A percentile compares a stretch with the other conserved stretches of the same genome.
These are phyloP conservation scores for Hydrozoanthus tunicans DNA, from an alignment of 64 coral and sea anemone species.

Conservation along the genomic window DNA sequence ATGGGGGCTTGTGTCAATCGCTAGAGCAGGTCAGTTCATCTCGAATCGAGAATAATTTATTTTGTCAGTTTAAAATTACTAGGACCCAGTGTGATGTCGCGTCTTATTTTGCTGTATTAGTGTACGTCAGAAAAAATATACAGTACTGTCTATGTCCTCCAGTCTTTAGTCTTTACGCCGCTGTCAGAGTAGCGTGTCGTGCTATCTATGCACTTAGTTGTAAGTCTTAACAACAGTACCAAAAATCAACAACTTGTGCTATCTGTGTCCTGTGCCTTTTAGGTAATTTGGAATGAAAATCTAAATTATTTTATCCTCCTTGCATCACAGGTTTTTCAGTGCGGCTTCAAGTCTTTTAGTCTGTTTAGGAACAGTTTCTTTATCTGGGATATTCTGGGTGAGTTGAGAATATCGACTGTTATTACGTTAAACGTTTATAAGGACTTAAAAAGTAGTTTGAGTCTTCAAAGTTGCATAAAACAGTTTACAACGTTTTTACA, in stretches of 20 bases:
- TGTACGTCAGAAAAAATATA: no score
- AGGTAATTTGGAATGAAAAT: neutral
- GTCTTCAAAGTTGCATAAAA: no score
- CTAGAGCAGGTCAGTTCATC: conserved; percentile 78
- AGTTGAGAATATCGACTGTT: conserved; percentile 2
- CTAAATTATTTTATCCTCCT: neutral
- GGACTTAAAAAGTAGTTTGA: conserved; percentile 29
- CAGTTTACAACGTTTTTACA: no score
- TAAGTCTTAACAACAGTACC: no score
- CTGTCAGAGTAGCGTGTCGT: no score
- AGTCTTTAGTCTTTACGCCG: no score
- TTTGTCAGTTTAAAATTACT: neutral
- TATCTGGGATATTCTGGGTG: conserved; percentile 99
- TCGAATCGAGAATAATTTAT: neutral
- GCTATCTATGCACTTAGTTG: no score
- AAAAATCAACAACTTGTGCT: no score
- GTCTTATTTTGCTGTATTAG: no score
- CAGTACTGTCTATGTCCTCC: no score
- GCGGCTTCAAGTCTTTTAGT: conserved; percentile 95
- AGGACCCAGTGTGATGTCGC: no score
- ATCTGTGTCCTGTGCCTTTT: neutral
- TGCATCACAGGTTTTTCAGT: conserved; percentile 89
- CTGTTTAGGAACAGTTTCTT: conserved; percentile 99
- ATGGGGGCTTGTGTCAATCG: conserved; percentile 92
- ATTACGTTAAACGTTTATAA: neutral